These are phyloP conservation scores for Mythimna impura DNA, from an alignment of 2,888 invertebrate species.

Conservation along the genomic window DNA sequence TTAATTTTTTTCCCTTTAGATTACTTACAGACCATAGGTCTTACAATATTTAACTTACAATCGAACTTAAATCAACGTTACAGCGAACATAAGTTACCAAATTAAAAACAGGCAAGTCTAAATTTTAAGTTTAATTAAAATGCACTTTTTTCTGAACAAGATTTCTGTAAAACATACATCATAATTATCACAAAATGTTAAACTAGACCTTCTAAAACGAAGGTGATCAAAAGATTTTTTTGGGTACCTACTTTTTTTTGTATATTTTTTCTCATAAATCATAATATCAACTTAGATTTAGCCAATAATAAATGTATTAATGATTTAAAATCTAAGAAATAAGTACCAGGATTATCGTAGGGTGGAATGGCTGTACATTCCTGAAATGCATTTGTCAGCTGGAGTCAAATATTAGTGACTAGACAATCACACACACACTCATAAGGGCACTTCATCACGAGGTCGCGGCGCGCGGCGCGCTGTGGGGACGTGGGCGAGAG, in stretches of 20 bases:
- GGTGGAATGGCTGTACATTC: conserved; percentile 62
- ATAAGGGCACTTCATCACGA: conserved; percentile 37
- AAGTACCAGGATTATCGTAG: conserved; percentile 65
- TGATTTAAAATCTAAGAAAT: conserved; percentile 57
- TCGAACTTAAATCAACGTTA: conserved; percentile 70
- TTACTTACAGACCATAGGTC: conserved; percentile 88
- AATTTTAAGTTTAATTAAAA: conserved; percentile 69
- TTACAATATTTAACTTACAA: conserved; percentile 76
- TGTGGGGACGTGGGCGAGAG: conserved; percentile 44
- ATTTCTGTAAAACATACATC: conserved; percentile 56
- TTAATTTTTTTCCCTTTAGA: conserved; percentile 69
- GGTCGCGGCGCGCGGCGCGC: conserved; percentile 12
- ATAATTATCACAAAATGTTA: conserved; percentile 68
- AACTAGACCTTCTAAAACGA: conserved; percentile 85
- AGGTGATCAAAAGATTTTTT: conserved; percentile 66
- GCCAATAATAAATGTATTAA: conserved; percentile 53
- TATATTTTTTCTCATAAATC: conserved; percentile 23
- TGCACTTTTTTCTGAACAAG: conserved; percentile 69
- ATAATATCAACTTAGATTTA: conserved; percentile 57
- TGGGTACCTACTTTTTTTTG: conserved; percentile 41
- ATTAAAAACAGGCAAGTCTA: conserved; percentile 70
- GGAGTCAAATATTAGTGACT: conserved; percentile 79
- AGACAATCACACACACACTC: conserved; percentile 83
- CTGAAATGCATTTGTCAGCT: conserved; percentile 69
- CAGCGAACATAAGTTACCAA: conserved; percentile 65